phyloP scores from a whole-genome alignment of 2,797 vertebrate genomes.

The Lemur catta region DNA sequence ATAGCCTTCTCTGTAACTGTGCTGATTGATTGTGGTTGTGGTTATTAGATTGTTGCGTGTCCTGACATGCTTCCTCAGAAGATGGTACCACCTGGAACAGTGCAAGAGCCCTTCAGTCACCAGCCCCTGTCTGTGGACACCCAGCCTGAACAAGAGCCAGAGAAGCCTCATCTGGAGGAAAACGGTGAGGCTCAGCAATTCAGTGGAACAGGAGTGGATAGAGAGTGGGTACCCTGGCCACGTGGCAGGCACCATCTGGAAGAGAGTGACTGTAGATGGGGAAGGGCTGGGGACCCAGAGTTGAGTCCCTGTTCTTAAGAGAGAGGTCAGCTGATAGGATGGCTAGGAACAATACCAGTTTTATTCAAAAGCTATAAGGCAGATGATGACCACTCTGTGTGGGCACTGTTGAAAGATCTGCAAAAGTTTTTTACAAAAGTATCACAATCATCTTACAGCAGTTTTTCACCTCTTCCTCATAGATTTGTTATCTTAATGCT shows the following conservation, averaged over 20 bases:
- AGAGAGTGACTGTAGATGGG: neutral
- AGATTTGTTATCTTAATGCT: neutral
- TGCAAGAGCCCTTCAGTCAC: constrained; percentile 55
- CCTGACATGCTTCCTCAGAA: constrained; percentile 69
- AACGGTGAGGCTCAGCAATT: constrained; percentile 59
- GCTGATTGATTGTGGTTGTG: constrained; percentile 64
- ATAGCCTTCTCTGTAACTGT: neutral
- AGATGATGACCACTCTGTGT: neutral
- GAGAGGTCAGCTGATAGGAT: neutral
- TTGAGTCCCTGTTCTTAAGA: neutral
- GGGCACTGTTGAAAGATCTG: neutral
- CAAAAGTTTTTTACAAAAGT: neutral
- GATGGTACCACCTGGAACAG: constrained; percentile 32
- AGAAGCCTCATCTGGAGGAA: constrained; percentile 61
- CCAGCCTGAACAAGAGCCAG: constrained; percentile 50
- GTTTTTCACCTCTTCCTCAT: neutral
- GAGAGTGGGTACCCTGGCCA: neutral
- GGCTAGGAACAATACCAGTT: neutral
- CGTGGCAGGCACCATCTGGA: neutral
- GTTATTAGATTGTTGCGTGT: constrained; percentile 62
- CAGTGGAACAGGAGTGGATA: neutral
- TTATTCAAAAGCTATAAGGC: neutral
- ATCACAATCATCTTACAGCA: neutral
- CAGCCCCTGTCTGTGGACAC: constrained; percentile 32
- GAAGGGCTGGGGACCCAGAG: neutral